Conservation (phyloP, 2,113 vertebrate genomes). For the Tor tambroides region DNA sequence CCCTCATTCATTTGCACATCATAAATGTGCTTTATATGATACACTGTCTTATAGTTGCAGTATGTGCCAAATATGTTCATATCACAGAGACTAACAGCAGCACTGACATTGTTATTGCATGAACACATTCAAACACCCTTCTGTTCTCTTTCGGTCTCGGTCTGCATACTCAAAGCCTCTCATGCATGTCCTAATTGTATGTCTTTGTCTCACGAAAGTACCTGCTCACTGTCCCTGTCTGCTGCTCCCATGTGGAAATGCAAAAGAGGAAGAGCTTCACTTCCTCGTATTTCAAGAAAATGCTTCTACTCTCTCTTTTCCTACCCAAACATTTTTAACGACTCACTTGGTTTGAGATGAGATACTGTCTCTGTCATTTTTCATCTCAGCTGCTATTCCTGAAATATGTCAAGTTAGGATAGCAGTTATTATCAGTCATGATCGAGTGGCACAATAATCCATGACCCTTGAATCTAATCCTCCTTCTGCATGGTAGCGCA, state of each 20-base stretch:
- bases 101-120: too few relatives aligned
- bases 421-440: slow-evolving; percentile 2
- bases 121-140: slow-evolving; percentile 69
- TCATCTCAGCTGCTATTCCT: not conserved
- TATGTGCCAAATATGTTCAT: not conserved
- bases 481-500: slow-evolving; percentile 63
- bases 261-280: not conserved
- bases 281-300: not conserved
- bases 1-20: slow-evolving; percentile 1
- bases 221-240: slow-evolving; percentile 31
- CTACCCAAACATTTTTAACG: slow-evolving; percentile 11
- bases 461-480: not conserved
- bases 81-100: slow-evolving; percentile 72
- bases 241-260: slow-evolving; percentile 46
- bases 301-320: not conserved
- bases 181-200: slow-evolving; percentile 67
- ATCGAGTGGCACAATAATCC: slow-evolving; percentile 32
- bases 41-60: not conserved
- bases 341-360: slow-evolving; percentile 11
- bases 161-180: slow-evolving; percentile 55
- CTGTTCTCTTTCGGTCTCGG: slow-evolving; percentile 49
- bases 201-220: slow-evolving; percentile 39
- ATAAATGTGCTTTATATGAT: not conserved
- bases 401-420: not conserved
- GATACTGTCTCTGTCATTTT: not conserved